Percentiles rank a stretch among this genome's conserved stretches.
Conservation (phyloP, 2,888 invertebrate species). For the Steinernema hermaphroditum region DNA sequence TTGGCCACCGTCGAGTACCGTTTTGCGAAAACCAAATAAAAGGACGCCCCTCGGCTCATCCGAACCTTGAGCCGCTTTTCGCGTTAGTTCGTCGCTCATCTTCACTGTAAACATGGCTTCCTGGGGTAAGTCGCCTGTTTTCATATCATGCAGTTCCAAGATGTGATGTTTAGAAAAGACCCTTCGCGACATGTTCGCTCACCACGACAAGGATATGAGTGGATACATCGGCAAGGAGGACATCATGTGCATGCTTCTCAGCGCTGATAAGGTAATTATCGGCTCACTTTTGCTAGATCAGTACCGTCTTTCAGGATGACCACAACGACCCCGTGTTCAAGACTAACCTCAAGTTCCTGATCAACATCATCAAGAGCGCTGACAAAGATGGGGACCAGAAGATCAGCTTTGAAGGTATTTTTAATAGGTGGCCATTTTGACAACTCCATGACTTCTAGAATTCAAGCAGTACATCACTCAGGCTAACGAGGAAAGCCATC, state of each 20-base stretch:
- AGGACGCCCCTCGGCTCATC: not conserved
- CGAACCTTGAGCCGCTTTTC: not conserved
- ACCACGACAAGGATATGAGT: constrained; percentile 58
- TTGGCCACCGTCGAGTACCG: constrained; percentile 1
- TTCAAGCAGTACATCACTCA: constrained; percentile 62
- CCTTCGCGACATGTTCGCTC: constrained; percentile 56
- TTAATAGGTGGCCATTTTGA: not conserved
- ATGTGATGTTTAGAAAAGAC: constrained; percentile 48
- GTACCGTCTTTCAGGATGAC: constrained; percentile 44
- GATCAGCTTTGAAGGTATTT: constrained; percentile 60
- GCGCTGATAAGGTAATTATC: constrained; percentile 54
- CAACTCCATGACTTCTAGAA: constrained; percentile 40
- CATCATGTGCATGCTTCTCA: constrained; percentile 58
- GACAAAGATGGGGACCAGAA: constrained; percentile 61
- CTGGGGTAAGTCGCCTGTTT: constrained; percentile 27
- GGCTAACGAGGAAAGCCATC: constrained; percentile 40
- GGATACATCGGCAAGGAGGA: constrained; percentile 60
- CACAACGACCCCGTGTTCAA: constrained; percentile 61
- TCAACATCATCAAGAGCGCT: constrained; percentile 59
- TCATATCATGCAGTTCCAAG: no score
- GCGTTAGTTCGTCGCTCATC: not conserved
- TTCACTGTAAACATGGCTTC: constrained; percentile 31
- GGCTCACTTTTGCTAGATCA: constrained; percentile 16
- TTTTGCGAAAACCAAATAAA: constrained; percentile 16
- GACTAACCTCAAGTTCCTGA: constrained; percentile 60